These are phyloP conservation scores for Apamea monoglypha DNA, from an alignment of 2,888 invertebrate species.

Conservation along the genomic window DNA sequence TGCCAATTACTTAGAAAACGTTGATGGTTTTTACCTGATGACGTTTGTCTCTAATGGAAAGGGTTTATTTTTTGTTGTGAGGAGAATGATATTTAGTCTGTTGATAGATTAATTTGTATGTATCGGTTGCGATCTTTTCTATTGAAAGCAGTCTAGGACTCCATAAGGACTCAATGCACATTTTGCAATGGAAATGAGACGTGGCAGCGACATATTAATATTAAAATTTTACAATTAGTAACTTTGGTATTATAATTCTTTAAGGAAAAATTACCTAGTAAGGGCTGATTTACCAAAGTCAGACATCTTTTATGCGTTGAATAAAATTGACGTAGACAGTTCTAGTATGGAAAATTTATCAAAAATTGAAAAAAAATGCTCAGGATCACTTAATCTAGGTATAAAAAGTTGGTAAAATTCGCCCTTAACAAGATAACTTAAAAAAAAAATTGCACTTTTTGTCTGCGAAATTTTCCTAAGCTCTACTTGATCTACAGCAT, in stretches of 20 bases:
- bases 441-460: too few species aligned
- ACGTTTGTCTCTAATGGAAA: constrained; percentile 30
- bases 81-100: constrained; percentile 35
- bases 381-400: background rate
- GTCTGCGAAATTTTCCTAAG: background rate
- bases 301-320: background rate
- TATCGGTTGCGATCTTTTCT: constrained; percentile 34
- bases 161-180: constrained; percentile 11
- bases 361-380: too few species aligned
- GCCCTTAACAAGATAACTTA: background rate
- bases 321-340: background rate
- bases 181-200: constrained; percentile 41
- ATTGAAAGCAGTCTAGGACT: constrained; percentile 6
- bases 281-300: background rate
- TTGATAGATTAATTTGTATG: constrained; percentile 45
- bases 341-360: background rate
- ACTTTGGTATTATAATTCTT: background rate
- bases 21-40: constrained; percentile 44
- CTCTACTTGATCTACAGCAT: background rate
- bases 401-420: background rate
- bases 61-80: constrained; percentile 39
- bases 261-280: background rate
- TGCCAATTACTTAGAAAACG: constrained; percentile 70
- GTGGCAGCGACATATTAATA: constrained; percentile 19
- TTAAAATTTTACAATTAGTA: constrained; percentile 17